Evolutionary conservation across 1,140 invertebrate genomes (phyloP).

Genomic region (Drosophila trapezifrons): DNA sequence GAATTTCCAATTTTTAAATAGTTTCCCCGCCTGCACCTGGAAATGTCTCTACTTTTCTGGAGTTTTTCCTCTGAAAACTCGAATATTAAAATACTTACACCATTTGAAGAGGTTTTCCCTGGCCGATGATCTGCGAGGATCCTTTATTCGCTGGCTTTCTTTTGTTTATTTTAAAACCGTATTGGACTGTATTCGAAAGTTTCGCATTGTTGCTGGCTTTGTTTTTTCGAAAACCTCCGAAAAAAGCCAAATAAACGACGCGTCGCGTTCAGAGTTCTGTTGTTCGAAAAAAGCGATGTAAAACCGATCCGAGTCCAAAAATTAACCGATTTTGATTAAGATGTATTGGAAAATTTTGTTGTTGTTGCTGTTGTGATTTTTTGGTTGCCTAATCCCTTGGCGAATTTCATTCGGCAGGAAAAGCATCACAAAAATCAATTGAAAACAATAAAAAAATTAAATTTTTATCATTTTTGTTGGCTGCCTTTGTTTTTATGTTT

Average conservation of each 20-base stretch:
- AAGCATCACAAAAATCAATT: conserved; percentile 67
- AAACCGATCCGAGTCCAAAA: conserved; percentile 54
- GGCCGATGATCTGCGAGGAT: conserved; percentile 24
- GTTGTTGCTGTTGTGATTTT: conserved; percentile 15
- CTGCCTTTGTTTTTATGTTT: conserved; percentile 60
- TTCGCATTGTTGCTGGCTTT: conserved; percentile 38
- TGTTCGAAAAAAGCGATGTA: conserved; percentile 21
- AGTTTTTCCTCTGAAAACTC: background rate
- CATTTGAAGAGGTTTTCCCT: conserved; percentile 53
- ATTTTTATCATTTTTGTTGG: conserved; percentile 53
- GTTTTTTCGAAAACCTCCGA: conserved; percentile 56
- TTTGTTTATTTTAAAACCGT: conserved; percentile 47
- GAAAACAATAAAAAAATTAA: conserved; percentile 75
- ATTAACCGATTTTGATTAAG: conserved; percentile 27
- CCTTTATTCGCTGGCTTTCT: conserved; percentile 31
- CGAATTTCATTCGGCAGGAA: conserved; percentile 68
- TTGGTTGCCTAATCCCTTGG: conserved; percentile 31
- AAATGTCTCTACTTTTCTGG: background rate
- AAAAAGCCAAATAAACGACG: conserved; percentile 15
- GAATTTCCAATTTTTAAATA: background rate
- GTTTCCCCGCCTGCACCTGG: conserved; percentile 11
- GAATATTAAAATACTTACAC: conserved; percentile 52
- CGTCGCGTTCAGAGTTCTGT: conserved; percentile 51
- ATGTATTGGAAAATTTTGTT: conserved; percentile 10
- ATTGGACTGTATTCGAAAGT: conserved; percentile 71